Evolutionary conservation across 2,797 vertebrate genomes (phyloP), one percentile per base, ranked within the genome.

Genomic region (Nyctibius grandis): DNA sequence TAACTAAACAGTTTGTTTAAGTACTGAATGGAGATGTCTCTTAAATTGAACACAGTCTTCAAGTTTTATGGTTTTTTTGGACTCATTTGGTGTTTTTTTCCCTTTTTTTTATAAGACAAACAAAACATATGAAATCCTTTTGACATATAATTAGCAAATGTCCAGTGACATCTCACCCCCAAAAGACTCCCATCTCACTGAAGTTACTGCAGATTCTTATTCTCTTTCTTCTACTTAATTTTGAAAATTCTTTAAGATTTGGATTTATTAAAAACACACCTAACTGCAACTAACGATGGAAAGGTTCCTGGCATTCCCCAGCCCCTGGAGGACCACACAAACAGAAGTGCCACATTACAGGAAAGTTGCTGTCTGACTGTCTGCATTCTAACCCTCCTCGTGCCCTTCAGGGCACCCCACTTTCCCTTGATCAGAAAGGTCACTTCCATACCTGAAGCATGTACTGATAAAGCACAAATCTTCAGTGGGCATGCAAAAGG

Each of bases 301-400:
- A 72, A 19, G 9, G 34, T 17, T 88, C 17, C 34, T 22, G 33
- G 26, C 28, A 77, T 6, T 44, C 17, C n/a, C 5, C n/a, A 44
- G 44, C 15, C 47, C 6, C 51, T 2, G 5, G 20, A 75, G 11
- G 11, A 34, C 26, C 33, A 48, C 38, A 45, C 12, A 34, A 78
- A 47, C 16, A 21, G 13, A 77, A 88, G 19, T 7, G 6, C 5
- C 1, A 0, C 21, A 29, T 31, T 29, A 51, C 0, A 0, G 31
- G n/a, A 26, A 45, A 87, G n/a, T 4, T 57, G 25, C 38, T 68
- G 13, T 29, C 53, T 67, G 59, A 11, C 60, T 34, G 25, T 33
- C n/a, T 26, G 42, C 8, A 19, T 40, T 56, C 38, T 9, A 74
- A 23, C 33, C 12, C 6, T 42, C 8, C n/a, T 36, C 6, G 0